phyloP scores from a whole-genome alignment of 2,888 invertebrate genomes.

The Euphydryas editha region DNA sequence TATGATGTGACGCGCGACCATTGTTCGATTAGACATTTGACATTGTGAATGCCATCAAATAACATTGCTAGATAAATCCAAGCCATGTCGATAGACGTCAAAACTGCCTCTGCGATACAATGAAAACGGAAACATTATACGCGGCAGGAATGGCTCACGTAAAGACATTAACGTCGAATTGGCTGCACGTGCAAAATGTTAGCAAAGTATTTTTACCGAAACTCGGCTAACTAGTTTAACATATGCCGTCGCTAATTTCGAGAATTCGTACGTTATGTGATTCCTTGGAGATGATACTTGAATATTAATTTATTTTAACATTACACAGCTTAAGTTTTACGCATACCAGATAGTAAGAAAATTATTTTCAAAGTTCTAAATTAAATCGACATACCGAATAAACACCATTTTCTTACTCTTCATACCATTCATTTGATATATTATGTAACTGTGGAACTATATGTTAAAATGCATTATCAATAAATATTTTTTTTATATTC shows the following conservation, averaged over 20 bases:
- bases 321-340: too few relatives aligned
- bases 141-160: conserved; percentile 30
- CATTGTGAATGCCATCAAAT: conserved; percentile 21
- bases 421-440: too few relatives aligned
- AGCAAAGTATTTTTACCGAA: conserved; percentile 32
- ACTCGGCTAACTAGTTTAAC: conserved; percentile 15
- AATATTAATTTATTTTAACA: neutral
- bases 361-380: too few relatives aligned
- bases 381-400: too few relatives aligned
- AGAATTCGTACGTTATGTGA: conserved; percentile 5
- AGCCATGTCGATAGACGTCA: conserved; percentile 19
- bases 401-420: too few relatives aligned
- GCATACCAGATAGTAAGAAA: too few relatives aligned
- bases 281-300: conserved; percentile 3
- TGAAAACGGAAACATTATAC: conserved; percentile 20
- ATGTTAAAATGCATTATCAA: too few relatives aligned
- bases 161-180: conserved; percentile 41
- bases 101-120: conserved; percentile 19
- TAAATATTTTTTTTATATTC: too few relatives aligned
- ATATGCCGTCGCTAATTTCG: conserved; percentile 13
- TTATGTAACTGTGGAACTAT: too few relatives aligned
- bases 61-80: conserved; percentile 13
- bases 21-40: conserved; percentile 25
- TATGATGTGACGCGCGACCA: conserved; percentile 11
- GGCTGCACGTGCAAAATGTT: conserved; percentile 36